Evolutionary conservation across 2,113 vertebrate genomes (phyloP).

Genomic region (Chaenocephalus aceratus): DNA sequence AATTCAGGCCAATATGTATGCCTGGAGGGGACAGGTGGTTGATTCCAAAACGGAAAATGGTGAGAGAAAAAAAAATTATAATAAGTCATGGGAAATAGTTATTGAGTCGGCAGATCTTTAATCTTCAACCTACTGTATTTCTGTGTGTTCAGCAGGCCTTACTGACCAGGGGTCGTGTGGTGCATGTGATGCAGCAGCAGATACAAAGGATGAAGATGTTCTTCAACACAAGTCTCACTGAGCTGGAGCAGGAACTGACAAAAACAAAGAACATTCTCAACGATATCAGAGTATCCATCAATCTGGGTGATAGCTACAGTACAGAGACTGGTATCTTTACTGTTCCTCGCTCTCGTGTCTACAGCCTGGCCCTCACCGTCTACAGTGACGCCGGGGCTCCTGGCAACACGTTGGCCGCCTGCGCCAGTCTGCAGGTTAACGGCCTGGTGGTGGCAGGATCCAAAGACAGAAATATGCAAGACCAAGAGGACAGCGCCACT

Average conservation of each 20-base stretch:
- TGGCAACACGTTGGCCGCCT: constrained; percentile 33
- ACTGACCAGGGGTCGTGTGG: constrained; percentile 72
- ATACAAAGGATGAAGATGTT: constrained; percentile 65
- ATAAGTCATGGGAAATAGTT: no score
- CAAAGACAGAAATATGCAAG: constrained; percentile 58
- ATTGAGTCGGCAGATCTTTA: background rate
- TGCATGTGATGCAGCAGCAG: constrained; percentile 80
- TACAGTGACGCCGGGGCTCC: constrained; percentile 75
- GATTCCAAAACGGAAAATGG: constrained; percentile 14
- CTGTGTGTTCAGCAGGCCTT: constrained; percentile 68
- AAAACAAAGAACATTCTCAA: constrained; percentile 55
- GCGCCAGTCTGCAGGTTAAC: constrained; percentile 69
- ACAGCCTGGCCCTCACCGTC: constrained; percentile 74
- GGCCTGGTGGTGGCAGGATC: constrained; percentile 5
- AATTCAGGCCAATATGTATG: background rate
- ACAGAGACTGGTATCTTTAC: constrained; percentile 65
- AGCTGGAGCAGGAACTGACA: constrained; percentile 56
- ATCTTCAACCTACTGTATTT: background rate
- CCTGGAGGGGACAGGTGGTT: constrained; percentile 4
- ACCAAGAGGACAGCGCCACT: constrained; percentile 78
- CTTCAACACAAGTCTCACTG: constrained; percentile 72
- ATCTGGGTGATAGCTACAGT: constrained; percentile 68
- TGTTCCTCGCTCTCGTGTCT: constrained; percentile 71
- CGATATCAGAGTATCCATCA: constrained; percentile 72
- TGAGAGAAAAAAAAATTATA: background rate